phyloP scores from a whole-genome alignment of 1,140 invertebrate genomes.

The Geopemphigus sp. region DNA sequence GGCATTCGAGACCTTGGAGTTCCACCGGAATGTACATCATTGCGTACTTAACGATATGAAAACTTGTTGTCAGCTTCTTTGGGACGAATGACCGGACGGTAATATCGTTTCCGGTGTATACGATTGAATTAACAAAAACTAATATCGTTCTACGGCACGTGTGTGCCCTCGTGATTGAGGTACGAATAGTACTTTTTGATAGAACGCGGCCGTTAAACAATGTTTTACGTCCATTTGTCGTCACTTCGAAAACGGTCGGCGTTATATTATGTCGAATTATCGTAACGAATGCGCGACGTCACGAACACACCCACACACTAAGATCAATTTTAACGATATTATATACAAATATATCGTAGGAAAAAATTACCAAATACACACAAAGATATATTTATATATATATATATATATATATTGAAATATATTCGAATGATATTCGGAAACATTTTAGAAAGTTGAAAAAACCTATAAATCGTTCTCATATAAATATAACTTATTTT shows the following conservation, averaged over 20 bases:
- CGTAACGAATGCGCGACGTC: too few relatives aligned
- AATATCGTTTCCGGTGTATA: not conserved
- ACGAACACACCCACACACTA: too few relatives aligned
- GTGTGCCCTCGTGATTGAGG: not conserved
- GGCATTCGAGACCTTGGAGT: conserved; percentile 3
- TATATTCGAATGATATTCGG: not conserved
- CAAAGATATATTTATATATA: too few relatives aligned
- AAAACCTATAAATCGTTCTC: not conserved
- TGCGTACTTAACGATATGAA: not conserved
- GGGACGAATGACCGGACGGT: not conserved
- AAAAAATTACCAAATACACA: too few relatives aligned
- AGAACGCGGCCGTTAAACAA: not conserved
- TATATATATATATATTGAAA: too few relatives aligned
- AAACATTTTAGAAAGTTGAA: conserved; percentile 19
- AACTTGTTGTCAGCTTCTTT: not conserved
- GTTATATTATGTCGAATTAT: too few relatives aligned
- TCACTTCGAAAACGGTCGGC: too few relatives aligned
- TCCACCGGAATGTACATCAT: not conserved
- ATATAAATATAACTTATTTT: not conserved
- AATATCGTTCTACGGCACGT: not conserved
- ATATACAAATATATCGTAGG: too few relatives aligned
- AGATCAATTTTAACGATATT: too few relatives aligned
- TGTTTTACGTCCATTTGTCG: not conserved
- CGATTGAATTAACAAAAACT: not conserved
- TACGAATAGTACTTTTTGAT: not conserved